Conservation (phyloP, 2,113 vertebrate species). For the Cervus canadensis region DNA sequence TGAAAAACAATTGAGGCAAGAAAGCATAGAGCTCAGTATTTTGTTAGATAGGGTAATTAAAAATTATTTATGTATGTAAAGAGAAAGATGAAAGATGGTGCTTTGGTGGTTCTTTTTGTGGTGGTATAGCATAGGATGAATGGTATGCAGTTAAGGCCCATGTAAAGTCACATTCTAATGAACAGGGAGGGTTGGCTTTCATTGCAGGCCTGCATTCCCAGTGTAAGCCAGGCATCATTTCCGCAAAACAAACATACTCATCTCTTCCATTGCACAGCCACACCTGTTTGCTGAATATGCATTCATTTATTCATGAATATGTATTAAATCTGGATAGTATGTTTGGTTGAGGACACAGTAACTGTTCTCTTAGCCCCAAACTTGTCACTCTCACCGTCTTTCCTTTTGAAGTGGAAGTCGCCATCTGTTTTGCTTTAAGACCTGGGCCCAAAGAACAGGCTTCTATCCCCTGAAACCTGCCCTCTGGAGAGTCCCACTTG, state of each 20-base stretch:
- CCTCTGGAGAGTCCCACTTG: not conserved
- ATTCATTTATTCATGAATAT: constrained; percentile 9
- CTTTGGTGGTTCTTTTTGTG: not conserved
- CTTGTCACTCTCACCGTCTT: not conserved
- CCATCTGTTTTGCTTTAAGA: not conserved
- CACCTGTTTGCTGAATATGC: not conserved
- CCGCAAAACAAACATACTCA: constrained; percentile 7
- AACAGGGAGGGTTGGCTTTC: not conserved
- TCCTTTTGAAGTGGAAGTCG: not conserved
- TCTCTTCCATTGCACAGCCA: not conserved
- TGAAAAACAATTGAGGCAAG: constrained; percentile 48
- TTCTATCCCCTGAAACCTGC: not conserved
- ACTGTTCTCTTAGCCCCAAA: not conserved
- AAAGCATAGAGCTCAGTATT: constrained; percentile 42
- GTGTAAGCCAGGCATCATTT: constrained; percentile 8
- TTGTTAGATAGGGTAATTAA: constrained; percentile 36
- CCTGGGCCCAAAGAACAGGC: not conserved
- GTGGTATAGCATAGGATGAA: not conserved
- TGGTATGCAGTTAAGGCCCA: not conserved
- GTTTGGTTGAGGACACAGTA: not conserved
- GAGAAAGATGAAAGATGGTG: not conserved
- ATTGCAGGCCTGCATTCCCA: not conserved
- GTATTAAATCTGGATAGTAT: not conserved
- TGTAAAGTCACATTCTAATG: constrained; percentile 1
- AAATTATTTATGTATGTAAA: constrained; percentile 12